Base-by-base conservation (phyloP, 2,797 vertebrate species). In the Phaenicophaeus curvirostris region DNA sequence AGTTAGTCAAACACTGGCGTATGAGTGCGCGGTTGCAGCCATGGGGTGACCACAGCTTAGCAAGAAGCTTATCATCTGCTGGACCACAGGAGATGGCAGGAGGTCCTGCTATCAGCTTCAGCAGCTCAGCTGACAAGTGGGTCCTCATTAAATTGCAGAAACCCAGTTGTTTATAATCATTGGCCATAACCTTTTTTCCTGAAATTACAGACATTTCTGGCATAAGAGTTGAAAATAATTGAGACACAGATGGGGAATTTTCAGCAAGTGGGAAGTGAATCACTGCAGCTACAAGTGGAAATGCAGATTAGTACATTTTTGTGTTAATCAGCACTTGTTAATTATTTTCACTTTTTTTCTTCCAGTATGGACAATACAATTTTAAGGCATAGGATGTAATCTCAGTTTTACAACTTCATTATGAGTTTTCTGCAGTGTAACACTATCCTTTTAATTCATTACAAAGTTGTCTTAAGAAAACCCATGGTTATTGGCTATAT, bases 381-480 rank as follows among this genome's bases (percentile, higher is more conserved):
- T 76, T 85, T 33, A 89, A 31, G 58, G 77, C 37, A 92, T 8
- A 37, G 44, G 23, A 66, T 90, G 62, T 23, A 85, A 85, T 88
- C 65, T 86, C 87, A 51, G 30, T 87, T 96, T 96, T 90, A 81
- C 55, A 93, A 80, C 30, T 91, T 92, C 68, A 72, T 87, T 68
- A 55, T 53, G 33, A 73, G 53, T 88, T 76, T 89, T 87, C 63
- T 79, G 66, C 85, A 71, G 75, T 51, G 75, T 87, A 91, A 80
- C 76, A 41, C 55, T 65, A 82, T 66, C 74, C 37, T 94, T 94
- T 90, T 88, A 83, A 81, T 90, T 67, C 31, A 48, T 68, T 91
- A 85, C 67, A 72, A 90, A 95, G 67, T 95, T 5, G 79, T 91
- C 48, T 95, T 58, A 93, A 90, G 80, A 96, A 96, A 93, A 85